Evolutionary conservation across 1,140 invertebrate genomes (phyloP).

Genomic region (Pseudoatta argentina): DNA sequence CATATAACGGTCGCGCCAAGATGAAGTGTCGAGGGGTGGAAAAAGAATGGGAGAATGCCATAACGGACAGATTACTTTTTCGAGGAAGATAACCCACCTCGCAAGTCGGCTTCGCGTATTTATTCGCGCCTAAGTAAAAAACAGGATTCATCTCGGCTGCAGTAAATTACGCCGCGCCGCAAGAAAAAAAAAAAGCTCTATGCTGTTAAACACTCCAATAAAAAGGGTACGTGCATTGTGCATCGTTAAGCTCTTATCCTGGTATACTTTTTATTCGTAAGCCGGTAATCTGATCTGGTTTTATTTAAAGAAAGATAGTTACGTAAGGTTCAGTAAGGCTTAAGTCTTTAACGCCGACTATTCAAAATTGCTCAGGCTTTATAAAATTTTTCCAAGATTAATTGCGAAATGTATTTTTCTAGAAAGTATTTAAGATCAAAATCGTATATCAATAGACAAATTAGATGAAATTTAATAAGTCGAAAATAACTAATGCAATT

Average conservation of each 20-base stretch:
- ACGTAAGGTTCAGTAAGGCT: neutral
- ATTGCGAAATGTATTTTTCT: neutral
- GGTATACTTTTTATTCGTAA: slow-evolving; percentile 13
- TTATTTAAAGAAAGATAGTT: slow-evolving; percentile 24
- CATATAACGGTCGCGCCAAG: slow-evolving; percentile 63
- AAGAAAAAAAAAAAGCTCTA: neutral
- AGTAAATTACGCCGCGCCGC: slow-evolving; percentile 34
- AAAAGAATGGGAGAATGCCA: slow-evolving; percentile 41
- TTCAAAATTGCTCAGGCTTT: neutral
- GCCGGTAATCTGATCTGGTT: slow-evolving; percentile 18
- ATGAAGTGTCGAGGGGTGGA: slow-evolving; percentile 63
- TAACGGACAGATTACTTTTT: slow-evolving; percentile 63
- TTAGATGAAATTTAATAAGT: slow-evolving; percentile 1
- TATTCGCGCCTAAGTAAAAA: slow-evolving; percentile 57
- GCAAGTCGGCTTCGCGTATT: slow-evolving; percentile 27
- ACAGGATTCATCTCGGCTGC: slow-evolving; percentile 35
- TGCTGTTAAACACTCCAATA: slow-evolving; percentile 31
- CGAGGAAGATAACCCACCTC: slow-evolving; percentile 39
- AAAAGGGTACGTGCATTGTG: neutral
- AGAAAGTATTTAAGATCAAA: neutral
- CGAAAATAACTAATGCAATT: neutral
- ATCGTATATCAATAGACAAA: neutral
- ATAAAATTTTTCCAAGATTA: slow-evolving; percentile 8
- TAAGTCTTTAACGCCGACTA: slow-evolving; percentile 29
- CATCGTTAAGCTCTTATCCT: slow-evolving; percentile 22